Base-by-base conservation (phyloP, 2,113 vertebrate species). In the Pantherophis guttatus region DNA sequence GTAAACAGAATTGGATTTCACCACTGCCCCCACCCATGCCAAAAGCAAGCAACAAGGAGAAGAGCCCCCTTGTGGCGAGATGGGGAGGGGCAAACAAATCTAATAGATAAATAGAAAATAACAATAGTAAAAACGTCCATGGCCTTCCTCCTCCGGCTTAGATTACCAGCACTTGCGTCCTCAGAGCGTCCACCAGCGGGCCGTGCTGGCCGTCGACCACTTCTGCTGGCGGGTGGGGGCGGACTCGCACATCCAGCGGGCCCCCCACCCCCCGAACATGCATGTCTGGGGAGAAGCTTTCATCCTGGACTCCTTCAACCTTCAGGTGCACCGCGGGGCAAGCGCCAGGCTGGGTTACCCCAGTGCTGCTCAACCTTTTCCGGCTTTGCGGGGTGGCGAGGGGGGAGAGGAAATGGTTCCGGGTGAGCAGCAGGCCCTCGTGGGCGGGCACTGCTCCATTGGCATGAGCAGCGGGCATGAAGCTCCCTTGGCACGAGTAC, bases 141-240 rank as follows among this genome's bases (percentile, higher is more conserved):
- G 1, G 6, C 75, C 53, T 1, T 9, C 11, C 3, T 0, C 7
- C 89, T 59, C 96, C 93, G 94, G 90, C 90, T 55, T 95, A 95
- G 98, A 98, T 94, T 97, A 98, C 44, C 98, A 98, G 94, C 97
- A 97, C 92, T 94, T 98, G 88, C 97, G 98, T 88, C 98, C 98
- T 0, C 98, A 98, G 93, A 98, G 97, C 2, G 97, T 99, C 93
- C 98, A 99, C 96, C 98, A 98, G 96, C 98, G 98, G n/a, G 97
- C 96, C 0, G 98, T 98, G 3, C 96, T 99, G 94, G 98, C 97
- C 0, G 97, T 99, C 92, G 99, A 99, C 95, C 98, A 99, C 94
- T 98, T 99, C 94, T 99, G 99, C 98, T 99, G 99, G 99, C 98
- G 99, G 0, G 99, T 99, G 96, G 99, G 99, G 92, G 98, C 99